phyloP scores from a whole-genome alignment of 2,113 vertebrate species.

The Peucedramus taeniatus region DNA sequence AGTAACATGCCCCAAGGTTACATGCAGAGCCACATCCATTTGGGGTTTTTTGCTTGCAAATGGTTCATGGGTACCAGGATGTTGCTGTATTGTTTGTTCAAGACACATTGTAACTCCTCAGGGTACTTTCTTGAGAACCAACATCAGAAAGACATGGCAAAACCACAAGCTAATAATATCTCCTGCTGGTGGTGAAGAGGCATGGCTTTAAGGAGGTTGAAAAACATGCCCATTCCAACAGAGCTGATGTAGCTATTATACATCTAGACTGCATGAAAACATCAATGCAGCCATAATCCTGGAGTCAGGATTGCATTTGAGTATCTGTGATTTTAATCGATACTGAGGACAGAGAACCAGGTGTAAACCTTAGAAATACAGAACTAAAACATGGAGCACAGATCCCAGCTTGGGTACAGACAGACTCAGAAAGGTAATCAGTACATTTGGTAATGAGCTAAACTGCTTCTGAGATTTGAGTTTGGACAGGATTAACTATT shows the following conservation, averaged over 20 bases:
- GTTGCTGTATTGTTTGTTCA: not conserved
- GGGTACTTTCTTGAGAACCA: not conserved
- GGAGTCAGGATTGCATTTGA: not conserved
- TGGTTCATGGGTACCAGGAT: conserved; percentile 1
- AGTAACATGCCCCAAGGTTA: not conserved
- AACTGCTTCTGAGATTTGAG: not conserved
- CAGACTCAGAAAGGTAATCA: not conserved
- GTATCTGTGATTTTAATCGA: not conserved
- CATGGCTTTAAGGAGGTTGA: not conserved
- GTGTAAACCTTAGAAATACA: not conserved
- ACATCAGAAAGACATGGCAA: not conserved
- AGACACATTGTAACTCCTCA: not conserved
- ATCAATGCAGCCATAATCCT: not conserved
- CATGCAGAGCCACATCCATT: not conserved
- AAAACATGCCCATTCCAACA: not conserved
- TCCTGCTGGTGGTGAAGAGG: not conserved
- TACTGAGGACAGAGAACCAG: not conserved
- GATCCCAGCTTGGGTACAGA: not conserved
- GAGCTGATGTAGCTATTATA: not conserved
- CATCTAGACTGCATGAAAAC: not conserved
- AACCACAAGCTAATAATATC: not conserved
- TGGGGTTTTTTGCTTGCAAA: not conserved
- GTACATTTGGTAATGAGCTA: not conserved
- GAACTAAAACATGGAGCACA: not conserved
- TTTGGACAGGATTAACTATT: not conserved